Evolutionary conservation across 1,140 invertebrate species (phyloP), one percentile per base, ranked within the genome.

Genomic region (Ctenoplectra terminalis): DNA sequence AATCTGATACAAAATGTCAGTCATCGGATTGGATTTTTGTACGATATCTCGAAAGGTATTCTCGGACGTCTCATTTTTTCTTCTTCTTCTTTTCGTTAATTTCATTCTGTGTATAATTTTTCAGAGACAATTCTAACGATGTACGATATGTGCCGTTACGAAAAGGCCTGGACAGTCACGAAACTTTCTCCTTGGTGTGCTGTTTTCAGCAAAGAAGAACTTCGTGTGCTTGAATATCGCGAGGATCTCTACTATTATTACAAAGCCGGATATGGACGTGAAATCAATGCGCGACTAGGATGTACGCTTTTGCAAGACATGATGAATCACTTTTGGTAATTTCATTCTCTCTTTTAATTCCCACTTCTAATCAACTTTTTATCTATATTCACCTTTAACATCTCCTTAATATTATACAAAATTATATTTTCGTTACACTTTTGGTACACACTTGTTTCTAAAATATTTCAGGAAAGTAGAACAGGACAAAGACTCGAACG

Each of bases 221-320:
- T 97, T 1, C 94, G 95, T 82, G 91, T 97, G 5, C 76, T 98
- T 40, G 97, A 98, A 89, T 98, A 98, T 89, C 92, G 94, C 1
- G 96, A 97, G 90, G 97, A 98, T 93, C 91, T 98, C 11, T 94
- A 96, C 89, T 96, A 96, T 83, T 98, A 96, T 89, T 97, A 97
- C 91, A 95, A 95, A 75, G 95, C 95, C 72, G 97, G 97, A 6
- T 97, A 97, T 89, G 97, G 97, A 1, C 95, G 95, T 66, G 91
- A 95, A 13, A 92, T 95, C 58, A 96, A 96, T 79, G 91, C 92
- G 54, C 95, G 95, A 74, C 93, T 98, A 26, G 97, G 96, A 58
- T 98, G 98, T 92, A 95, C 96, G 0, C 93, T 96, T 2, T 91
- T 97, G 0, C 95, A 96, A 87, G 96, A 98, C 85, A 95, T 98